Base-by-base conservation (phyloP, 2,797 vertebrate species). In the Pangasius djambal region DNA sequence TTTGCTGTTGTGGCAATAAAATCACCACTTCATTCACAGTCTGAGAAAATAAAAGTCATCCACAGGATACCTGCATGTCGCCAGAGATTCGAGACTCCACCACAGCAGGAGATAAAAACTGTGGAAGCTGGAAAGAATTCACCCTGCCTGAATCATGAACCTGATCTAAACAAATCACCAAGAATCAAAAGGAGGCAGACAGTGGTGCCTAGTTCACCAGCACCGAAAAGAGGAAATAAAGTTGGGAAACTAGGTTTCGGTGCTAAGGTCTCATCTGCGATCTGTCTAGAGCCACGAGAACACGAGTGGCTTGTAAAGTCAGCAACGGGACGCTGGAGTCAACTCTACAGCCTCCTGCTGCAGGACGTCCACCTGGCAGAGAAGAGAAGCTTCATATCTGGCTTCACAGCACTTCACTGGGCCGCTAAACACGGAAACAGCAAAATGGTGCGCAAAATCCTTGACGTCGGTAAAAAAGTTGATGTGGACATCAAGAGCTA, bases 341-440 rank as follows among this genome's bases (percentile, higher is more conserved):
- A 97, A 52, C 94, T 98, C 40, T 94, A 96, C 0, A 96, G 95
- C 75, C 92, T 99, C 88, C 94, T 99, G 82, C 93, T 97, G 92
- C 93, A 94, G 5, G 97, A 99, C 16, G 61, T 93, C 6, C 95
- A 94, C 57, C 91, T 99, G 90, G 97, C 95, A 0, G 95, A 94
- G 81, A 98, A 95, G 89, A 96, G 94, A 87, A 97, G 98, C 93
- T 99, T 99, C 95, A 97, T 98, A 92, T 98, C 97, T 0, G 98
- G 98, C 1, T 99, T 98, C 96, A 99, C 98, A 0, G 97, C 97
- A 0, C 94, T 99, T 65, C 98, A 99, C 92, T 99, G 98, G 98
- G 98, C 98, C 0, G 98, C 98, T 52, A 99, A 99, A 93, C 97
- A 93, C 0, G 98, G 98, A 87, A 96, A 97, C 94, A 87, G 94